Base-by-base conservation (phyloP, 2,113 vertebrate species). In the Bubalus kerabau region DNA sequence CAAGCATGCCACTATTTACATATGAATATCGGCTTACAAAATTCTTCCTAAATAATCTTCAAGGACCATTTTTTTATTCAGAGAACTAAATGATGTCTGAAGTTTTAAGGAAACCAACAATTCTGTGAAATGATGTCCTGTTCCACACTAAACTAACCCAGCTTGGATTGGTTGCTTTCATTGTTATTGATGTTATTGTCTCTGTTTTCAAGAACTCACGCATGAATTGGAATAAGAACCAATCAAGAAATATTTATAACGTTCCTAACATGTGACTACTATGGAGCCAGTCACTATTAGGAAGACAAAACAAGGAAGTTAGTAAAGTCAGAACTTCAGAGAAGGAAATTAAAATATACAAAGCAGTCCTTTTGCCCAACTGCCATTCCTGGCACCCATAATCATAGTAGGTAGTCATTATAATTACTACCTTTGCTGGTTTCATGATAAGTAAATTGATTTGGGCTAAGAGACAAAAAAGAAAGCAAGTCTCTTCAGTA, bases 291-390 rank as follows among this genome's bases (percentile, higher is more conserved):
- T 57, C 14, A 9, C 76, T 4, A 36, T 30, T 8, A 87, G 3
- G 78, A 87, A 83, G 67, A 86, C 76, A 76, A 74, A 91, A 52
- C 15, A 83, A 97, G 86, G 60, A 95, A 40, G 56, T 57, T n/a
- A 56, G 60, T 57, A 23, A 94, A 89, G 78, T 62, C 60, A 90
- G 80, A 97, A 80, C 43, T 81, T 95, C 78, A 84, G 84, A 87
- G 84, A 91, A 95, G 84, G 36, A 96, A 96, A 97, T 95, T 59
- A 94, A 95, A 96, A 85, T 56, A 80, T 3, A n/a, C 52, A 13
- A 76, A 90, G 60, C 9, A 36, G 26, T 81, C 84, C 50, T 87
- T 88, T 64, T 30, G 60, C 86, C 86, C 64, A 43, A 15, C 52
- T 93, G 71, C 16, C 56, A 16, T 93, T 82, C 80, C 92, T 48